Evolutionary conservation across 2,797 vertebrate species (phyloP).

Genomic region (Anabacerthia variegaticeps): DNA sequence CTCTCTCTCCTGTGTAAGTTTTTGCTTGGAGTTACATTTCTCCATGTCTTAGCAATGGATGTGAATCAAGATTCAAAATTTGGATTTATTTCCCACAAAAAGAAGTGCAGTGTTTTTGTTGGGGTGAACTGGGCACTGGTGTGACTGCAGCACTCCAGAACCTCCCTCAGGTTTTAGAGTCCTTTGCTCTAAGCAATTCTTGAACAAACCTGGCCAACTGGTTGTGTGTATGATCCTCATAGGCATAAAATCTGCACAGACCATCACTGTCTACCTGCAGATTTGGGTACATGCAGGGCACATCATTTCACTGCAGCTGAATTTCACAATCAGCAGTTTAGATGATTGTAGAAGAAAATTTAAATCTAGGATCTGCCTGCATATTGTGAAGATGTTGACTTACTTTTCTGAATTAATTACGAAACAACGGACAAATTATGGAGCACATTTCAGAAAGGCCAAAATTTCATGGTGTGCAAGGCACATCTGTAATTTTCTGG

Average conservation of each 20-base stretch:
- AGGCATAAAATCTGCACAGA: background rate
- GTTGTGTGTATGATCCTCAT: background rate
- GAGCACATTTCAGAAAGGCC: background rate
- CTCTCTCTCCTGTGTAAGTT: constrained; percentile 26
- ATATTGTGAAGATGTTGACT: background rate
- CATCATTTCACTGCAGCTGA: background rate
- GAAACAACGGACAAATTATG: background rate
- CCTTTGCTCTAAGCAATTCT: background rate
- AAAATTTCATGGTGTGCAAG: background rate
- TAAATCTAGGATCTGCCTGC: background rate
- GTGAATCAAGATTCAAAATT: background rate
- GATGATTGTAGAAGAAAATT: background rate
- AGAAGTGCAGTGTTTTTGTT: background rate
- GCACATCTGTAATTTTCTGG: background rate
- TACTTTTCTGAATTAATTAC: background rate
- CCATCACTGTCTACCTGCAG: background rate
- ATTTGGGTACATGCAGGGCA: background rate
- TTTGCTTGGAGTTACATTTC: constrained; percentile 34
- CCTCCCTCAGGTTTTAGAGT: background rate
- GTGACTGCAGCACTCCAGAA: background rate
- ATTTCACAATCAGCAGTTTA: background rate
- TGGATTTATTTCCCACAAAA: constrained; percentile 11
- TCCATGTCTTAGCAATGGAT: constrained; percentile 4
- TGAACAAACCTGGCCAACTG: background rate
- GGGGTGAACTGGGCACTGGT: background rate